Base-by-base conservation (phyloP, 2,888 invertebrate species). In the Gastrophysa polygoni region DNA sequence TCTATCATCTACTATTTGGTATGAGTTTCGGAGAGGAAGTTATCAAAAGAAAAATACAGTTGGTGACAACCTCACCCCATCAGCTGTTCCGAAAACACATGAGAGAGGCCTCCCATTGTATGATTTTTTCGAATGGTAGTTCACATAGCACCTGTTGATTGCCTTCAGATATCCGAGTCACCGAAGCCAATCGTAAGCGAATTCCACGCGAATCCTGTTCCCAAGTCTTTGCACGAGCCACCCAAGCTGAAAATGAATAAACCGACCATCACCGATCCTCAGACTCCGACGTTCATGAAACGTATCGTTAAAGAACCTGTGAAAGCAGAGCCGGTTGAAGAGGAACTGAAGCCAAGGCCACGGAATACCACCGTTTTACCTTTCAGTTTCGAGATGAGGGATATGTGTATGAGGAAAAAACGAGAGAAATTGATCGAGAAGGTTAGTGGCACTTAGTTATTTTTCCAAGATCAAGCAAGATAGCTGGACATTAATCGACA, bases 301-400 rank as follows among this genome's bases (percentile, higher is more conserved):
- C 64, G 59, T 29, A 8, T 20, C 2, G 21, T 32, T 10, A 57
- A 61, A 17, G 57, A 59, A 44, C 21, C 55, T 11, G 7, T 34
- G 7, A 64, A 60, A 32, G 11, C 43, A 8, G 51, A 14, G 7
- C n/a, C 10, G 44, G 52, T 63, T 5, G 17, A 56, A 11, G 34
- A 46, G 6, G 60, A 61, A 34, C 52, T 17, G 10, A 8, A 6
- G 8, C n/a, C 38, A 3, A 63, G 44, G 52, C 18, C 46, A 10
- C 55, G 43, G 29, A 32, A n/a, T 4, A 76, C 75, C 0, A 70
- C 58, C 43, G 71, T 75, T 0, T 50, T 81, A 57, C 91, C 91
- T 11, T 91, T 91, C 73, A 89, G 89, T 67, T 92, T 92, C 81
- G 89, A 89, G 61, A 82, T 85, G 57, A 79, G 89, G 11, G 86